phyloP scores from a whole-genome alignment of 2,888 invertebrate genomes.

The Muscina levida region DNA sequence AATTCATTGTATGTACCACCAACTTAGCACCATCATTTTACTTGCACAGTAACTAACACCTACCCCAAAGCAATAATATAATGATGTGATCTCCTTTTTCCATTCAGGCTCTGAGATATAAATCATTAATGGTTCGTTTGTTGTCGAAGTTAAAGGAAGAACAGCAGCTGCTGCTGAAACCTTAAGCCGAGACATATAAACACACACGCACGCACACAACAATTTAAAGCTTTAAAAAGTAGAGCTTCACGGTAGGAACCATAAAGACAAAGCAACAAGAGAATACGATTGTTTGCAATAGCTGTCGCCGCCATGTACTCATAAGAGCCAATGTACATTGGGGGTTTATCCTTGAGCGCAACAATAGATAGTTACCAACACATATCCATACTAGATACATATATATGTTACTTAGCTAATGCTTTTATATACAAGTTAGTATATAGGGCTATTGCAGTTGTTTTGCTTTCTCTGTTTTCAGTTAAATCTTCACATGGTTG shows the following conservation, averaged over 20 bases:
- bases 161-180: conserved; percentile 31
- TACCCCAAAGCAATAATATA: conserved; percentile 53
- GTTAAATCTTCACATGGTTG: conserved; percentile 5
- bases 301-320: background rate
- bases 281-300: background rate
- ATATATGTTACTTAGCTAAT: too few relatives aligned
- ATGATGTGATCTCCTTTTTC: conserved; percentile 2
- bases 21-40: background rate
- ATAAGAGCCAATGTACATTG: too few relatives aligned
- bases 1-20: background rate
- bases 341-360: background rate
- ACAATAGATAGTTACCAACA: conserved; percentile 20
- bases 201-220: background rate
- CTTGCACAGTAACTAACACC: conserved; percentile 18
- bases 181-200: background rate
- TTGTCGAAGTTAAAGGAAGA: background rate
- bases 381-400: background rate
- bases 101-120: background rate
- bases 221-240: background rate
- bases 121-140: background rate
- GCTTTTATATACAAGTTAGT: too few relatives aligned
- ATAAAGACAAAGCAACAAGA: background rate
- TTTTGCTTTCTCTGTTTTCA: background rate
- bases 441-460: too few relatives aligned
- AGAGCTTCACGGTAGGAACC: background rate